Evolutionary conservation across 2,888 invertebrate species (phyloP).

Genomic region (Endomychus coccineus): DNA sequence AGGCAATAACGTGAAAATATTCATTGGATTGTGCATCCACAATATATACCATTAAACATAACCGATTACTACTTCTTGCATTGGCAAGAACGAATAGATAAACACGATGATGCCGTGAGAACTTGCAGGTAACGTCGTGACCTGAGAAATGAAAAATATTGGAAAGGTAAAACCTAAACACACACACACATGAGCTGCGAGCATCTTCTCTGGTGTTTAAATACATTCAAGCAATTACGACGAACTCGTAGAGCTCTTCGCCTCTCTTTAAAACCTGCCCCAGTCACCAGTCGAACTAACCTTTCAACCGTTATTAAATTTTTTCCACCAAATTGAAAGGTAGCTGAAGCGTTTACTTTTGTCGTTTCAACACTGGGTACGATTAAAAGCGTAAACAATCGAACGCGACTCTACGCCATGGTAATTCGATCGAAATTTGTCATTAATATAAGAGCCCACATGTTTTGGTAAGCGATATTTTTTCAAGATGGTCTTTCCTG

Average conservation of each 20-base stretch:
- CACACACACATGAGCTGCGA: too few relatives aligned
- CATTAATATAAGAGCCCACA: slow-evolving; percentile 11
- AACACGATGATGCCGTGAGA: slow-evolving; percentile 14
- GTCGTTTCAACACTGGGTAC: not conserved
- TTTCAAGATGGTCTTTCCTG: slow-evolving; percentile 12
- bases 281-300: too few relatives aligned
- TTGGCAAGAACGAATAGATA: too few relatives aligned
- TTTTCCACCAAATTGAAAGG: slow-evolving; percentile 1
- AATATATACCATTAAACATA: too few relatives aligned
- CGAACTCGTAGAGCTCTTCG: too few relatives aligned
- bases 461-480: slow-evolving; percentile 14
- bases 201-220: slow-evolving; percentile 12
- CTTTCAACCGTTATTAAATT: slow-evolving; percentile 11
- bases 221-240: slow-evolving; percentile 12
- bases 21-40: too few relatives aligned
- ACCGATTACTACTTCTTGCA: too few relatives aligned
- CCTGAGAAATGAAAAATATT: slow-evolving; percentile 11
- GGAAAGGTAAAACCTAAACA: slow-evolving; percentile 13
- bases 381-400: not conserved
- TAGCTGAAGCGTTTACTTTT: not conserved
- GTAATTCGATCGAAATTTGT: slow-evolving; percentile 10
- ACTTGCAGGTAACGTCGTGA: slow-evolving; percentile 12
- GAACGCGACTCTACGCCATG: slow-evolving; percentile 1
- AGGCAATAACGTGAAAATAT: too few relatives aligned
- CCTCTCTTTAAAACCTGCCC: too few relatives aligned